Evolutionary conservation across 2,797 vertebrate species (phyloP).

Genomic region (Harpagifer antarcticus): DNA sequence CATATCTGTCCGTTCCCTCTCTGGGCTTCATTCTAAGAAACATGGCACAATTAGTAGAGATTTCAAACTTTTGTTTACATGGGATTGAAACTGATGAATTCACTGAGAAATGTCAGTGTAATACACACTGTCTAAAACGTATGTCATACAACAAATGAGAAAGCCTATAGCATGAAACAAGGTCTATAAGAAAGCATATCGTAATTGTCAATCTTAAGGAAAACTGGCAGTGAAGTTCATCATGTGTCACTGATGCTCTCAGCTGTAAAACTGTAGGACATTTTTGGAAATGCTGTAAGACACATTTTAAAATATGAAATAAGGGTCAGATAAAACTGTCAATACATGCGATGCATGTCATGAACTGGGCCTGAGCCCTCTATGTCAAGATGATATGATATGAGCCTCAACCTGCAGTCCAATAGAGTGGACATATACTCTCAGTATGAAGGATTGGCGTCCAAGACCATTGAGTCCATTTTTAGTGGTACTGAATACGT

Average conservation of each 20-base stretch:
- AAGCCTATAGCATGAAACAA: constrained; percentile 29
- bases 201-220: constrained; percentile 44
- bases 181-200: constrained; percentile 42
- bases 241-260: constrained; percentile 36
- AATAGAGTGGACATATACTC: neutral
- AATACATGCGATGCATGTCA: constrained; percentile 26
- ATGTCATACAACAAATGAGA: constrained; percentile 23
- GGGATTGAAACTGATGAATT: constrained; percentile 53
- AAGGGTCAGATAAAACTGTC: constrained; percentile 31
- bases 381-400: constrained; percentile 33
- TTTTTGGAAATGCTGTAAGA: constrained; percentile 36
- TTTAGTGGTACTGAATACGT: neutral
- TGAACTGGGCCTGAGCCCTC: constrained; percentile 14
- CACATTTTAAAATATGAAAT: constrained; percentile 16
- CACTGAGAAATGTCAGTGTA: constrained; percentile 24
- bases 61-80: constrained; percentile 62
- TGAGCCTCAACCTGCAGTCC: constrained; percentile 3
- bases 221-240: constrained; percentile 30
- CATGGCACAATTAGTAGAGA: constrained; percentile 30
- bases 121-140: constrained; percentile 14
- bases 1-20: constrained; percentile 70
- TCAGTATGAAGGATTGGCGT: neutral
- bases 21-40: constrained; percentile 37
- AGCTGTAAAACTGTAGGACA: constrained; percentile 26
- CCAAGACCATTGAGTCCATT: neutral